A percentile compares a stretch with the other conserved stretches of the same genome.
These are phyloP conservation scores for Anabas testudineus DNA, from an alignment of 2,797 vertebrate species.

Conservation along the genomic window DNA sequence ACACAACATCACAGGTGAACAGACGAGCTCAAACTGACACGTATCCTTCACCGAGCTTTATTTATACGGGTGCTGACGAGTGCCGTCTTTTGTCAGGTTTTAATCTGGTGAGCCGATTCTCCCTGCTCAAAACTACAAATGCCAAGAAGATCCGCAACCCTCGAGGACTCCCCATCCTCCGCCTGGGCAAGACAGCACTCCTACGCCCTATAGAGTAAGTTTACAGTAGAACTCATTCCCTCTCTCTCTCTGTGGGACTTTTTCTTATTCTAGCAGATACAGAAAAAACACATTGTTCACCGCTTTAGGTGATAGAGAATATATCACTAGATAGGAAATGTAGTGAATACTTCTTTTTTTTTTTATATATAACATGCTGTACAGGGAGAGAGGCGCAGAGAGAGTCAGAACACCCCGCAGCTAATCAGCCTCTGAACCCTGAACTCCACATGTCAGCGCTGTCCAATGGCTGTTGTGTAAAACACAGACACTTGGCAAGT, in stretches of 20 bases:
- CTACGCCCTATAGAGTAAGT: constrained; percentile 90
- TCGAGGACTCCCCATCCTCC: constrained; percentile 88
- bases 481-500: constrained; percentile 39
- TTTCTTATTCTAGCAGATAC: not conserved
- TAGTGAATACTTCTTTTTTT: constrained; percentile 22
- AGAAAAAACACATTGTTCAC: constrained; percentile 11
- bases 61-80: constrained; percentile 35
- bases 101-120: constrained; percentile 92
- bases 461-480: constrained; percentile 37
- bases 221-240: not conserved
- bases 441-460: constrained; percentile 33
- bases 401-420: constrained; percentile 17
- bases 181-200: constrained; percentile 89
- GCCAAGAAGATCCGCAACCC: constrained; percentile 93
- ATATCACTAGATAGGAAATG: constrained; percentile 14
- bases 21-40: not conserved
- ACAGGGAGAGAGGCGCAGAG: constrained; percentile 29
- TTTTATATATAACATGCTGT: constrained; percentile 16
- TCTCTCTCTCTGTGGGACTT: not conserved
- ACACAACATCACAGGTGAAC: constrained; percentile 84
- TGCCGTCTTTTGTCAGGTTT: constrained; percentile 86
- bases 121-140: constrained; percentile 88
- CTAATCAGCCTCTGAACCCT: constrained; percentile 43
- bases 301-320: constrained; percentile 11
- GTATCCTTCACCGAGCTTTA: not conserved